Evolutionary conservation across 1,140 invertebrate species (phyloP), one percentile per base, ranked within the genome.

Genomic region (Tetramorium simillimum): DNA sequence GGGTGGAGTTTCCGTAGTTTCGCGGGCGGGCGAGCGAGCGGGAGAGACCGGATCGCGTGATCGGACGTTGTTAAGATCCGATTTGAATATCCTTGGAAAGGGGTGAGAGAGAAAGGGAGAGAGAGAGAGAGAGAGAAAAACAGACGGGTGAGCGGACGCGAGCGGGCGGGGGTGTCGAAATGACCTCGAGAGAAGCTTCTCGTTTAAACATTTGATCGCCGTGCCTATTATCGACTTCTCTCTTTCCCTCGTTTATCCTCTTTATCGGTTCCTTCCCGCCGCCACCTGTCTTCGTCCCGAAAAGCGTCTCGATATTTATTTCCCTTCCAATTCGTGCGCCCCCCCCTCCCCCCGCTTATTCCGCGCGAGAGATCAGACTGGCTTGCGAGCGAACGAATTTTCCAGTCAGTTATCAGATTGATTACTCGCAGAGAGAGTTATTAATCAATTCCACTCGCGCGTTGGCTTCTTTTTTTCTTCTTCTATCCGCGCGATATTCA

Each of bases 71-170:
- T 90, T 90, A 90, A 82, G 72, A 65, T 37, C 70, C 14, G 84
- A 90, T 90, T 89, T 89, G 88, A 90, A 90, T 90, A 86, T 89
- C 65, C 62, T 85, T 88, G 75, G 87, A 77, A 86, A 76, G 70
- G 70, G 49, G 62, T 62, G 58, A 58, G 56, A 24, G n/a, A 24
- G 43, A 37, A 6, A 3, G 49, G 24, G n/a, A 24, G 43, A 28
- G 46, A 3, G 49, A 51, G 63, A 43, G 5, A 9, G 7, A 67
- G 51, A 12, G 46, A 33, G 14, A 33, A 21, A 24, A 4, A 3
- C 1, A 37, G 63, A n/a, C 1, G n/a, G 2, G 3, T 14, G 70
- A 24, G 9, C 14, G 49, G 62, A n/a, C n/a, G 37, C 1, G n/a
- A 7, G 3, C 46, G 70, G 33, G 9, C 14, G 49, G 62, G 87